Base-by-base conservation (phyloP, 2,888 invertebrate genomes). In the Zygaena filipendulae region DNA sequence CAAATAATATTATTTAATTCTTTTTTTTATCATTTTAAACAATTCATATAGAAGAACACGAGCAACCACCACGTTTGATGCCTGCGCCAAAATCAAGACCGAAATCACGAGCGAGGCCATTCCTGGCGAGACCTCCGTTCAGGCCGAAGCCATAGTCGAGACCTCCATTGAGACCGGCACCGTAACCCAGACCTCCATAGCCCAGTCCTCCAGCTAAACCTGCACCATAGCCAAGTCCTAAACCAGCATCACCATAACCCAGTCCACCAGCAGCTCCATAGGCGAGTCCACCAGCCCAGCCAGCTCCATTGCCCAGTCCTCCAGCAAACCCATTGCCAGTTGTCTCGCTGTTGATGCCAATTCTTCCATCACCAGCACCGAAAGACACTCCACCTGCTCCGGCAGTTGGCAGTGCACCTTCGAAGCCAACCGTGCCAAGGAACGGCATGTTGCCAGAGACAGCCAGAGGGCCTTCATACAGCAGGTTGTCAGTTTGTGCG, bases 401-500 rank as follows among this genome's bases (percentile, higher is more conserved):
- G 21, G 36, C 40, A 6, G 49, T 42, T 8, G 50, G 47, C 19
- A 48, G 28, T 0, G 21, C 26, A 13, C 47, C 47, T n/a, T 45
- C 47, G 13, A 52, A 34, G 12, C 35, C 43, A 8, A 52, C 52
- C 4, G 49, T 46, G 23, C 45, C 44, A 28, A 52, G 22, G 40
- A 51, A 47, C 3, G 52, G 48, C 32, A 45, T 4, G 20, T 54
- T 35, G 1, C 60, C 61, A 23, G 35, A 38, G 1, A 57, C 49
- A 3, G 41, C 35, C 9, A 60, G 25, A 3, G 43, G 35, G 0
- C 61, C 61, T 26, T 56, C 52, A n/a, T n/a, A n/a, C 1, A 59
- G 42, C 10, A 47, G 36, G 21, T 53, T 51, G 14, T 61, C 60
- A 7, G 59, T 50, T 2, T 47, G 30, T 1, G 60, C 40, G 3